Evolutionary conservation across 2,888 invertebrate species (phyloP).

Genomic region (Ligdia adustata): DNA sequence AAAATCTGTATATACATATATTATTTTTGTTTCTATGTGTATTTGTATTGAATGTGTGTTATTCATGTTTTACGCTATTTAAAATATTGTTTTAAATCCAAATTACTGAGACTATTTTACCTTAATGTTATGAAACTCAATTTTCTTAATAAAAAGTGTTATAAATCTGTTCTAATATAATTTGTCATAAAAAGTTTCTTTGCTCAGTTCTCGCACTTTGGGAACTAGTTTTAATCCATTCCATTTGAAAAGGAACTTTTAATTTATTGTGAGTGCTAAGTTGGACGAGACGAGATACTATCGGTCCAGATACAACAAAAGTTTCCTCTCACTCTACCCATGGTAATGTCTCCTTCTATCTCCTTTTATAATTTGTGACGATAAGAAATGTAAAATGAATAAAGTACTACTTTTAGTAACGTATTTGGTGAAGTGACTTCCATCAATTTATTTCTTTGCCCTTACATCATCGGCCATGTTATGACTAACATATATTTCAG

Average conservation of each 20-base stretch:
- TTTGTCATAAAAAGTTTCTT: slow-evolving; percentile 82
- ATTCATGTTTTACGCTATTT: too few relatives aligned
- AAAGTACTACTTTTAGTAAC: slow-evolving; percentile 35
- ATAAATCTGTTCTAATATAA: slow-evolving; percentile 78
- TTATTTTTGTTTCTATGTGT: too few relatives aligned
- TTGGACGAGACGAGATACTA: slow-evolving; percentile 66
- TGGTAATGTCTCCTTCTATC: slow-evolving; percentile 63
- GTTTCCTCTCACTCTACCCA: slow-evolving; percentile 64
- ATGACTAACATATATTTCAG: too few relatives aligned
- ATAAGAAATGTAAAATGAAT: slow-evolving; percentile 50
- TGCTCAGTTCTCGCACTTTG: slow-evolving; percentile 68
- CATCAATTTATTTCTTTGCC: slow-evolving; percentile 21
- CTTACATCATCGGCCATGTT: neutral
- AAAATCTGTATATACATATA: too few relatives aligned
- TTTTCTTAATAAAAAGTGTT: too few relatives aligned
- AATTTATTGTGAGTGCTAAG: slow-evolving; percentile 83
- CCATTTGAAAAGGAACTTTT: slow-evolving; percentile 76
- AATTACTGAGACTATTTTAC: too few relatives aligned
- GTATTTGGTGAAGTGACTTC: slow-evolving; percentile 22
- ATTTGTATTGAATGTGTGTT: too few relatives aligned
- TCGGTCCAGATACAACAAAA: slow-evolving; percentile 64
- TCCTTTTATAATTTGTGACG: slow-evolving; percentile 60
- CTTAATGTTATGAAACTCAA: too few relatives aligned
- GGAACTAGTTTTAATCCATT: slow-evolving; percentile 81
- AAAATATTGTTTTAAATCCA: too few relatives aligned